Percentiles rank a stretch among this genome's conserved stretches.
Conservation (phyloP, 2,888 invertebrate species). For the Drosophila kambysellisi region DNA sequence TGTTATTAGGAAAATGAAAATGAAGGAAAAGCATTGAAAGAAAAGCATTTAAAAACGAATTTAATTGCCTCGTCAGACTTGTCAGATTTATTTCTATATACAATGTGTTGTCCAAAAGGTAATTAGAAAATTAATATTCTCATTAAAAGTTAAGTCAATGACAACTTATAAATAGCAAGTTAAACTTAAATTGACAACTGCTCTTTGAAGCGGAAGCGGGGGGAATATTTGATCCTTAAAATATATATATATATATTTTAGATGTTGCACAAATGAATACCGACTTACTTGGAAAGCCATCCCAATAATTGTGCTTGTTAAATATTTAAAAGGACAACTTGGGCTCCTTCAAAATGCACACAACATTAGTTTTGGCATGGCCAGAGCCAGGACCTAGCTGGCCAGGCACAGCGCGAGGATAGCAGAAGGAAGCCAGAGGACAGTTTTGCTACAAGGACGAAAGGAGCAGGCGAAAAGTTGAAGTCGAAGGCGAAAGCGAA, state of each 20-base stretch:
- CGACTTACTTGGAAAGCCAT: slow-evolving; percentile 53
- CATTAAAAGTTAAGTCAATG: background rate
- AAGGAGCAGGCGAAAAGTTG: slow-evolving; percentile 35
- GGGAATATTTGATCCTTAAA: slow-evolving; percentile 22
- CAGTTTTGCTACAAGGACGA: slow-evolving; percentile 23
- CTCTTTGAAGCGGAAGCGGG: background rate
- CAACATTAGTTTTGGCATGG: slow-evolving; percentile 39
- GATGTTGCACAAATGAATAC: slow-evolving; percentile 63
- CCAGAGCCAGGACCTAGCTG: background rate
- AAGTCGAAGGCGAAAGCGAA: slow-evolving; percentile 50
- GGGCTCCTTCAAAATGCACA: slow-evolving; percentile 54
- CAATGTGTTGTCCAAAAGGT: background rate
- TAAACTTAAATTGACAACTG: background rate
- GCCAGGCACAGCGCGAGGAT: background rate
- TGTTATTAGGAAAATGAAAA: background rate
- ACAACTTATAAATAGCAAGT: background rate
- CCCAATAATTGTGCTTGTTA: slow-evolving; percentile 72
- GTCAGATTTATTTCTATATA: background rate
- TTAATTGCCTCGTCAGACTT: background rate
- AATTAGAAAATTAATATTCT: background rate
- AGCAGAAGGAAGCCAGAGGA: slow-evolving; percentile 24
- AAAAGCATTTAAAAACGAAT: background rate
- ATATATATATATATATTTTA: slow-evolving; percentile 7
- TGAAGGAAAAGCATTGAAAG: background rate
- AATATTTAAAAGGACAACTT: slow-evolving; percentile 66